phyloP scores from a whole-genome alignment of 2,888 invertebrate species.

The Drosophila acutilabella region DNA sequence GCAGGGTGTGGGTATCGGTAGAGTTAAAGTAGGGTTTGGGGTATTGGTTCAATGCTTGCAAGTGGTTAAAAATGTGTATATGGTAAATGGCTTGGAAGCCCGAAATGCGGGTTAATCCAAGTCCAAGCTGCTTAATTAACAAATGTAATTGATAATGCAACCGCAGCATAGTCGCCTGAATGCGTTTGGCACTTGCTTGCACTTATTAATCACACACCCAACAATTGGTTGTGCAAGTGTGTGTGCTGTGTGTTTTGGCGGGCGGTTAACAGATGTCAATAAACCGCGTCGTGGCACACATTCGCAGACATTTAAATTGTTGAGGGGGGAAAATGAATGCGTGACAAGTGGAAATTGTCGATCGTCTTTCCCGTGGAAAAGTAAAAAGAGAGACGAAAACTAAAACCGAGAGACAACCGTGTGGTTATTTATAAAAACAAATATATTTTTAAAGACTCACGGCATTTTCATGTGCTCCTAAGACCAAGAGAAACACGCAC shows the following conservation, averaged over 20 bases:
- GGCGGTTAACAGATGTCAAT: slow-evolving; percentile 65
- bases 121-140: slow-evolving; percentile 70
- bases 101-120: slow-evolving; percentile 70
- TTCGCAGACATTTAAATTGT: slow-evolving; percentile 40
- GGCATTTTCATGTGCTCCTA: slow-evolving; percentile 52
- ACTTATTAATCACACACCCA: slow-evolving; percentile 62
- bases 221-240: slow-evolving; percentile 29
- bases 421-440: slow-evolving; percentile 50
- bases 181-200: slow-evolving; percentile 37
- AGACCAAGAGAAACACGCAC: slow-evolving; percentile 16
- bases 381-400: background rate
- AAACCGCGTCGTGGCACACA: slow-evolving; percentile 66
- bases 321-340: slow-evolving; percentile 40
- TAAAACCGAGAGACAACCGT: background rate
- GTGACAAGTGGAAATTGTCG: slow-evolving; percentile 71
- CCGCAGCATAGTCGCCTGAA: slow-evolving; percentile 27
- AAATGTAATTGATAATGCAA: slow-evolving; percentile 76
- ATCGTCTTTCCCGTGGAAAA: slow-evolving; percentile 31
- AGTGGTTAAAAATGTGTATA: slow-evolving; percentile 13
- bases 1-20: background rate
- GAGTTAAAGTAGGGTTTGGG: background rate
- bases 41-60: slow-evolving; percentile 10
- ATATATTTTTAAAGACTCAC: slow-evolving; percentile 59
- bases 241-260: slow-evolving; percentile 13
- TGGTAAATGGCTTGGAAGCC: slow-evolving; percentile 25